Evolutionary conservation across 2,113 vertebrate species (phyloP), one percentile per base, ranked within the genome.

Genomic region (Hippolais icterina): DNA sequence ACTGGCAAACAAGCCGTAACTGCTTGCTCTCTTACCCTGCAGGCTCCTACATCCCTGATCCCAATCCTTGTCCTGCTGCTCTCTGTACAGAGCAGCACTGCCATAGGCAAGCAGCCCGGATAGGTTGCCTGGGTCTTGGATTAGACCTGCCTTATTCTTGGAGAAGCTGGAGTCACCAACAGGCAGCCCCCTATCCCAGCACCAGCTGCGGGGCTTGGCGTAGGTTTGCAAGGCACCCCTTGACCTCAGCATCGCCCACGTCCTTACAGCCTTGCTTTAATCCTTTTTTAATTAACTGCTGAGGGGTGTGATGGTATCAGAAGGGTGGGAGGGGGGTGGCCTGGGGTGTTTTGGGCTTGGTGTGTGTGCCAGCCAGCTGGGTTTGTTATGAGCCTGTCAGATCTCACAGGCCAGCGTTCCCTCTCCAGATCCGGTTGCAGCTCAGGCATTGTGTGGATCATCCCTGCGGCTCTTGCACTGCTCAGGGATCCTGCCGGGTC

Each of bases 251-350:
- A 0, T 95, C 72, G 53, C 93, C 88, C 90, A 90, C 90, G 15
- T 96, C 92, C 88, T 91, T 57, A 31, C 87, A 89, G 49, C 56
- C 71, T 47, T 25, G 56, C 88, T 94, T 90, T 96, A 96, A 97
- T 96, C 96, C 96, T 52, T 81, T 96, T 96, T 95, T 96, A 96
- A 97, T 96, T 92, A 97, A 96, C 54, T 59, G 41, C 16, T 1
- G 85, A 90, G 87, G 85, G 94, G 64, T 94, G 85, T 86, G 92
- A 96, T 93, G 94, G 85, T 94, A 95, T 95, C 84, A 78, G 76
- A 52, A 93, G 60, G 92, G 91, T 94, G 86, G 80, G 87, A 75
- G 47, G 41, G 76, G 83, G 94, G 87, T 92, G 94, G 93, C 94
- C 92, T 71, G 90, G 47, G 86, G 96, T 96, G 94, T 92, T 96